A percentile compares a stretch with the other conserved stretches of the same genome.
Evolutionary conservation across 2,797 vertebrate species (phyloP).

Genomic region (Melanotaenia boesemani): DNA sequence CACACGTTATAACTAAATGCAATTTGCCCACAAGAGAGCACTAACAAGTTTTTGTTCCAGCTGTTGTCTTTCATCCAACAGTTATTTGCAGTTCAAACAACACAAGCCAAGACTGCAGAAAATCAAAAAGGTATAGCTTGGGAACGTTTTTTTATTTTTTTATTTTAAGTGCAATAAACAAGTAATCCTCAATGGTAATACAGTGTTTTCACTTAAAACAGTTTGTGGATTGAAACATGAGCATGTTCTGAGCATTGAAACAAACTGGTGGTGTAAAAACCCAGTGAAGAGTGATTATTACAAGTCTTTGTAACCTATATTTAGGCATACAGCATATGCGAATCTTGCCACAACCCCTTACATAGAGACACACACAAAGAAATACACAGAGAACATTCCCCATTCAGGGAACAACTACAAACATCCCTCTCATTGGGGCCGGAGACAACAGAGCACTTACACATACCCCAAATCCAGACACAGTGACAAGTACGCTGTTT

Average conservation of each 20-base stretch:
- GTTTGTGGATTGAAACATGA: conserved; percentile 8
- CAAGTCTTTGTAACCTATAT: conserved; percentile 52
- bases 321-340: conserved; percentile 50
- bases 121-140: not conserved
- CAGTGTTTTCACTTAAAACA: conserved; percentile 10
- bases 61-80: not conserved
- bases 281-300: conserved; percentile 6
- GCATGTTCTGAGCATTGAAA: not conserved
- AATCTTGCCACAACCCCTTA: conserved; percentile 33
- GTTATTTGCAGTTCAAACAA: conserved; percentile 19
- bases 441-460: conserved; percentile 74
- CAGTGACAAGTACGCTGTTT: conserved; percentile 73
- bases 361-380: conserved; percentile 19
- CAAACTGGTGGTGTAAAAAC: conserved; percentile 15
- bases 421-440: conserved; percentile 67
- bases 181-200: not conserved
- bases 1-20: not conserved
- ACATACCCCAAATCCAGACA: conserved; percentile 72
- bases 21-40: not conserved
- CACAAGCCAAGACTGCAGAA: not conserved
- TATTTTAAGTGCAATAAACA: not conserved
- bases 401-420: conserved; percentile 71
- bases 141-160: not conserved
- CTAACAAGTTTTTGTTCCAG: too few species aligned
- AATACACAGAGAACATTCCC: conserved; percentile 48